Evolutionary conservation across 37 sponge, comb jelly and placozoan genomes (phyloP).

Genomic region (Hormiphora californensis): DNA sequence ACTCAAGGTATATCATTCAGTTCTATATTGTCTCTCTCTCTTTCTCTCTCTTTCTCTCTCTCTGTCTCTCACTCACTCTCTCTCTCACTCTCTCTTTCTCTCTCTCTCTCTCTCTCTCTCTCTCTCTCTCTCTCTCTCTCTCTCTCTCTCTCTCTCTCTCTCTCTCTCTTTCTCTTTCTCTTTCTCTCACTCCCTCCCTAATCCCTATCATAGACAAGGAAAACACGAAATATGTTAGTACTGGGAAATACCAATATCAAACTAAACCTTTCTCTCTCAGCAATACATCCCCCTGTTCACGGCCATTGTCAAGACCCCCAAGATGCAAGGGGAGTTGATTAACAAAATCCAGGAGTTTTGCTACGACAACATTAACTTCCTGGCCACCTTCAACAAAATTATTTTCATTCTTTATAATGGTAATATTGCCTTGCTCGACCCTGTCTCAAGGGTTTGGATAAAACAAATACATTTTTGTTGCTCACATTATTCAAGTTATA

Average conservation of each 20-base stretch:
- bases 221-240: too few species aligned
- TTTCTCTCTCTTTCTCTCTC: background rate
- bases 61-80: too few species aligned
- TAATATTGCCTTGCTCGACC: slow-evolving; percentile 55
- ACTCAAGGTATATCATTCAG: slow-evolving; percentile 10
- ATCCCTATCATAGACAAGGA: background rate
- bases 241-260: too few species aligned
- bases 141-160: background rate
- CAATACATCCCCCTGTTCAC: background rate
- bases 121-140: background rate
- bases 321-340: slow-evolving; percentile 66
- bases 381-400: slow-evolving; percentile 85
- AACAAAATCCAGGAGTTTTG: slow-evolving; percentile 90
- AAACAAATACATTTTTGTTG: too few species aligned
- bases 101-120: background rate
- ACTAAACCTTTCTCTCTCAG: too few species aligned
- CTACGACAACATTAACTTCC: slow-evolving; percentile 80
- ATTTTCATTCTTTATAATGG: slow-evolving; percentile 80
- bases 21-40: background rate
- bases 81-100: background rate
- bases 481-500: too few species aligned
- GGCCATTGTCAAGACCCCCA: background rate
- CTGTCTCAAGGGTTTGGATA: too few species aligned
- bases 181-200: background rate
- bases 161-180: background rate